Conservation (phyloP, 1,140 invertebrate genomes). For the Nasonia giraulti region DNA sequence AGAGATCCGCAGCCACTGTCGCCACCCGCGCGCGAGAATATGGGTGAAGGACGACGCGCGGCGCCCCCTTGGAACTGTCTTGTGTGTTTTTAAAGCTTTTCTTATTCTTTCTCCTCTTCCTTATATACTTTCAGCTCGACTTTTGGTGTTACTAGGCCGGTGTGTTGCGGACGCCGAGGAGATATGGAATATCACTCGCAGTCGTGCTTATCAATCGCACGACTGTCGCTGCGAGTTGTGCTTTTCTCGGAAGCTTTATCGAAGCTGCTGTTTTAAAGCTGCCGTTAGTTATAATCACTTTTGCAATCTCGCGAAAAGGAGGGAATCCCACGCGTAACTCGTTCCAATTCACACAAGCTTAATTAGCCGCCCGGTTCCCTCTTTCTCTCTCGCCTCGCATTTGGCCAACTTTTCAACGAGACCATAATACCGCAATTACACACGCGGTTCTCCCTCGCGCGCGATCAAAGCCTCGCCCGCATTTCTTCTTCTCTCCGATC, state of each 20-base stretch:
- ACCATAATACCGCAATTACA: background rate
- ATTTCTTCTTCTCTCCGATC: background rate
- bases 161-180: too few species aligned
- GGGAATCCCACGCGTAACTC: background rate
- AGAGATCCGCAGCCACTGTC: background rate
- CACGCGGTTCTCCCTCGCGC: too few species aligned
- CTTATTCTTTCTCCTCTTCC: too few species aligned
- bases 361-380: background rate
- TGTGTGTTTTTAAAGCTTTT: background rate
- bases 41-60: slow-evolving; percentile 9
- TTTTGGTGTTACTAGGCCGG: too few species aligned
- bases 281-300: too few species aligned
- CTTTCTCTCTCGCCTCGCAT: too few species aligned
- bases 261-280: too few species aligned
- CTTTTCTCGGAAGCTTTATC: too few species aligned
- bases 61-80: background rate
- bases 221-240: too few species aligned
- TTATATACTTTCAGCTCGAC: too few species aligned
- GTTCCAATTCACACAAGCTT: background rate
- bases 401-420: background rate
- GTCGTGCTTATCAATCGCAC: too few species aligned
- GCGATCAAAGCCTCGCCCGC: background rate
- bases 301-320: background rate
- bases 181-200: too few species aligned
- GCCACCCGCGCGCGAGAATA: background rate